phyloP scores from a whole-genome alignment of 2,797 vertebrate species.

The Poeciliopsis presidionis region DNA sequence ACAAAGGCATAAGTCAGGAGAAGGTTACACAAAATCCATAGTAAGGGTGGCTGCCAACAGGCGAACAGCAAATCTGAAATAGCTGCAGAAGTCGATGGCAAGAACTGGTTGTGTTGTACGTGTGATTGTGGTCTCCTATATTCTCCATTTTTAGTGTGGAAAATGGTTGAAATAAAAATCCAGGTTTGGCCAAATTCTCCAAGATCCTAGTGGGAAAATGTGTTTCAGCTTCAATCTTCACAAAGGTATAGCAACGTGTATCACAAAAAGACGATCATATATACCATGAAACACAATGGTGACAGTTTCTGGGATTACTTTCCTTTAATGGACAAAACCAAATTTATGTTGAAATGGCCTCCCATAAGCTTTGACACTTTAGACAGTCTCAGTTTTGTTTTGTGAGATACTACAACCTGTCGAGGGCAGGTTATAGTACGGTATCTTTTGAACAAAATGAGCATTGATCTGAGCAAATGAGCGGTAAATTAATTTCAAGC shows the following conservation, averaged over 20 bases:
- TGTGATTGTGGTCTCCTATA: not conserved
- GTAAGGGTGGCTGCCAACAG: not conserved
- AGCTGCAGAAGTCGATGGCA: not conserved
- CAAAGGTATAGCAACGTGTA: not conserved
- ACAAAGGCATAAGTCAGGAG: not conserved
- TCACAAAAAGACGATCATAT: not conserved
- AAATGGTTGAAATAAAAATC: not conserved
- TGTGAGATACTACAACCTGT: slow-evolving; percentile 4
- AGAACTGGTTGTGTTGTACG: not conserved
- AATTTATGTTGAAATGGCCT: too few species aligned
- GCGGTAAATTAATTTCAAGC: slow-evolving; percentile 76
- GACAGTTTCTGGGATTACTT: not conserved
- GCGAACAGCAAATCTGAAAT: not conserved
- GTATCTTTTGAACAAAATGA: slow-evolving; percentile 38
- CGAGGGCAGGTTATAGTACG: slow-evolving; percentile 31
- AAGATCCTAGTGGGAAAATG: not conserved
- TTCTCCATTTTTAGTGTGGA: not conserved
- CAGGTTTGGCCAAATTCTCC: not conserved
- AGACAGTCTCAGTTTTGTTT: slow-evolving; percentile 12
- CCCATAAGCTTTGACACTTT: slow-evolving; percentile 3
- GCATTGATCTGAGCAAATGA: slow-evolving; percentile 75
- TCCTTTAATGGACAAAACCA: not conserved
- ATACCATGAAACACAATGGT: not conserved
- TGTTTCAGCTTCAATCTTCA: not conserved
- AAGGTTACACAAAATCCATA: slow-evolving; percentile 9